Evolutionary conservation across 2,113 vertebrate species (phyloP).

Genomic region (Ammodytes marinus): DNA sequence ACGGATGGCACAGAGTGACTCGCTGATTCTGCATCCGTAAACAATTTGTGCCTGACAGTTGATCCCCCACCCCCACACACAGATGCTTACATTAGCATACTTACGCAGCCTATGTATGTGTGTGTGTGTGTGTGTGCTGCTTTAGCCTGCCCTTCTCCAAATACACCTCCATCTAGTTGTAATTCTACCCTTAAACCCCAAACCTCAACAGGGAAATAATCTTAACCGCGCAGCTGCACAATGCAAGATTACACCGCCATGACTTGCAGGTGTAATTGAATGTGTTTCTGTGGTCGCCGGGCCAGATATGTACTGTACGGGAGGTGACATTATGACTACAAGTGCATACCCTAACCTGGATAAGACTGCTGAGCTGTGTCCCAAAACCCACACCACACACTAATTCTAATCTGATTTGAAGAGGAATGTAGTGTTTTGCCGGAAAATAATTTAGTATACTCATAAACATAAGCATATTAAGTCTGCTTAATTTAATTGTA

Average conservation of each 20-base stretch:
- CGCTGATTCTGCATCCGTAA: conserved; percentile 33
- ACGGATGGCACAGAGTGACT: conserved; percentile 15
- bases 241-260: neutral
- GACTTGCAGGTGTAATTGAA: neutral
- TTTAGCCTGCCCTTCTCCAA: neutral
- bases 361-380: neutral
- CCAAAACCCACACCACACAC: neutral
- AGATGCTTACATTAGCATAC: conserved; percentile 15
- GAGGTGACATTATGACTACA: neutral
- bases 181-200: neutral
- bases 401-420: neutral
- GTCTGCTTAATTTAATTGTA: neutral
- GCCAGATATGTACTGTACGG: neutral
- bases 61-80: conserved; percentile 33
- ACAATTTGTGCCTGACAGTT: conserved; percentile 34
- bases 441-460: neutral
- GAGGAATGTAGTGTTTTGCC: neutral
- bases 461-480: neutral
- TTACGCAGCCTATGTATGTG: neutral
- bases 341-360: neutral
- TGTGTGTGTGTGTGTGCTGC: neutral
- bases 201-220: neutral
- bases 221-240: neutral
- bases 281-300: neutral
- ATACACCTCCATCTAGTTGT: neutral